These are phyloP conservation scores for Cyprinus carpio DNA, from an alignment of 2,113 vertebrate genomes.

Conservation along the genomic window DNA sequence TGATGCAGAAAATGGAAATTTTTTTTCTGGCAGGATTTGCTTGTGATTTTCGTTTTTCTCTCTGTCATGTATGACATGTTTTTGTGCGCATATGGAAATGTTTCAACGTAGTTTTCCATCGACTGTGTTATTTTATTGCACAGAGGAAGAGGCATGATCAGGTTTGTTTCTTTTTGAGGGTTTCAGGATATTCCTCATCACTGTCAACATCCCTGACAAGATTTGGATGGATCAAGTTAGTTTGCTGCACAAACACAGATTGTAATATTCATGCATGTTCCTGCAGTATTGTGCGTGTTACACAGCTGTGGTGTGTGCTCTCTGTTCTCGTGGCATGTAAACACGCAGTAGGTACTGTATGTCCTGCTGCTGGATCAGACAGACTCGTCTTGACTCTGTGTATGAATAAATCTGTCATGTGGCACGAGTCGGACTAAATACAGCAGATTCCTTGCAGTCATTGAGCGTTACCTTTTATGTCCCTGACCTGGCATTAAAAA, in stretches of 20 bases:
- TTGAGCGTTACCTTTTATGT: constrained; percentile 62
- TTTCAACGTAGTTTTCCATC: not conserved
- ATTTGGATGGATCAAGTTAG: no score
- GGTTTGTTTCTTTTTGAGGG: not conserved
- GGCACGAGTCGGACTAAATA: constrained; percentile 72
- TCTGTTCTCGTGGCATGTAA: not conserved
- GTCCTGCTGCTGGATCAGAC: not conserved
- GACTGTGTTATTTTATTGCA: not conserved
- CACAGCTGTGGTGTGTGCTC: not conserved
- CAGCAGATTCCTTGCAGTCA: constrained; percentile 66
- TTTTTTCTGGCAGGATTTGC: not conserved
- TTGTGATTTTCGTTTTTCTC: not conserved
- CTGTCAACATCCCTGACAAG: no score
- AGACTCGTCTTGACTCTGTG: not conserved
- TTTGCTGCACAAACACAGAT: not conserved
- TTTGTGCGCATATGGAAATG: constrained; percentile 24
- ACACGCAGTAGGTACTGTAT: not conserved
- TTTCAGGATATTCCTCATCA: no score
- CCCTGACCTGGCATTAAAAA: constrained; percentile 69
- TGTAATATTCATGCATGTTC: not conserved
- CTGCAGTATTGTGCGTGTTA: not conserved
- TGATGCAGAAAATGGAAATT: not conserved
- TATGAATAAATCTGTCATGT: constrained; percentile 65
- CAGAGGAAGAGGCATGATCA: not conserved
- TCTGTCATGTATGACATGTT: not conserved